A percentile compares a stretch with the other conserved stretches of the same genome.
Evolutionary conservation across 2,113 vertebrate species (phyloP).

Genomic region (Galemys pyrenaicus): DNA sequence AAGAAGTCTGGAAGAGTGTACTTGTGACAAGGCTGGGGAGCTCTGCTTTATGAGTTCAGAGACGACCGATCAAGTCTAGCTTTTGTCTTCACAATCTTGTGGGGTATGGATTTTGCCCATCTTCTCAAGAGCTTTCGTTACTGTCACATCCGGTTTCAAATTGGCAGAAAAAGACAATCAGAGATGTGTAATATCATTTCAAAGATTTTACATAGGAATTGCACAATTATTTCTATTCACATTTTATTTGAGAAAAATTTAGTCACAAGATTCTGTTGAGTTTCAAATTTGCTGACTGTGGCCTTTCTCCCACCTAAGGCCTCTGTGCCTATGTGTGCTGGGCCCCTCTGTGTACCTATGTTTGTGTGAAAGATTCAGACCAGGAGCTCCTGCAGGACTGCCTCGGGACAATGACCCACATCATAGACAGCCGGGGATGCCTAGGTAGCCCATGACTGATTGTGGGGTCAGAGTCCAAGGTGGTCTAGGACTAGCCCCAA

Average conservation of each 20-base stretch:
- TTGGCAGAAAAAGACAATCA: neutral
- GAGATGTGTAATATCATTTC: neutral
- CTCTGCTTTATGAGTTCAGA: neutral
- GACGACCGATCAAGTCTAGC: too few species aligned
- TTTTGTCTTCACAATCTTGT: neutral
- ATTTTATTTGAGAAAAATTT: neutral
- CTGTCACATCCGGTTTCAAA: neutral
- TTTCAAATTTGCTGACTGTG: neutral
- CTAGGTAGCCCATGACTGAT: too few species aligned
- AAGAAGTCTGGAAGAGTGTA: too few species aligned
- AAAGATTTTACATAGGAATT: neutral
- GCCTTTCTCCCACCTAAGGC: too few species aligned
- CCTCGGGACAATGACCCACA: too few species aligned
- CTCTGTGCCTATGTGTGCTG: too few species aligned
- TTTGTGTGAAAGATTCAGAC: too few species aligned
- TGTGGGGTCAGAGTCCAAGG: too few species aligned
- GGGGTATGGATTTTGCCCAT: neutral
- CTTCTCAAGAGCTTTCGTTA: neutral
- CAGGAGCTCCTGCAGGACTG: too few species aligned
- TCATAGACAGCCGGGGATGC: too few species aligned
- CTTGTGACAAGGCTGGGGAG: neutral
- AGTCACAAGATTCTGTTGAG: neutral
- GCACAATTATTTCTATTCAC: neutral
- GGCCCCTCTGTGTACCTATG: too few species aligned
- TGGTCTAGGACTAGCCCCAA: too few species aligned